Base-by-base conservation (phyloP, 2,888 invertebrate genomes). In the Nysson spinosus region DNA sequence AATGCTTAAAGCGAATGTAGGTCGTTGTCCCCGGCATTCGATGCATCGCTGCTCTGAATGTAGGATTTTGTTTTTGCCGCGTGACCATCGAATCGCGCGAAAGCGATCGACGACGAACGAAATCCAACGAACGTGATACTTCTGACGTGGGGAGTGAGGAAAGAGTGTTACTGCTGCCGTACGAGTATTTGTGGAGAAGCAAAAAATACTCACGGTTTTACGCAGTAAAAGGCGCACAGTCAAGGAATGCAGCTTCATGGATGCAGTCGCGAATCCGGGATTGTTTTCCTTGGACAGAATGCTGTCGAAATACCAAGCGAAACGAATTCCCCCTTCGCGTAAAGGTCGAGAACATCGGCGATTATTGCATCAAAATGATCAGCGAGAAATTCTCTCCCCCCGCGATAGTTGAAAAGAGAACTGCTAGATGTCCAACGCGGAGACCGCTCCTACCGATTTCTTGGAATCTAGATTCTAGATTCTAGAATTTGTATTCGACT, bases 381-480 rank as follows among this genome's bases (percentile, higher is more conserved):
- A n/a, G n/a, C n/a, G n/a, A n/a, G n/a, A n/a, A n/a, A n/a, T n/a
- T n/a, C n/a, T n/a, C n/a, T n/a, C n/a, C n/a, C n/a, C n/a, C n/a
- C n/a, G n/a, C n/a, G n/a, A n/a, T n/a, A n/a, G n/a, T n/a, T n/a
- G n/a, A n/a, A n/a, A n/a, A n/a, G n/a, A n/a, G n/a, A n/a, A 7
- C 55, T 46, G 12, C 40, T 42, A 65, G 65, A 65, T 65, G 65
- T 62, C 65, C 5, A 44, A 24, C n/a, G n/a, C n/a, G n/a, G n/a
- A n/a, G n/a, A n/a, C n/a, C n/a, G n/a, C n/a, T n/a, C n/a, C n/a
- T n/a, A n/a, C n/a, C n/a, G n/a, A n/a, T n/a, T n/a, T n/a, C n/a
- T n/a, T n/a, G n/a, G n/a, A n/a, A n/a, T n/a, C n/a, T n/a, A n/a
- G n/a, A n/a, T n/a, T n/a, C n/a, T n/a, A n/a, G n/a, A n/a, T n/a